Conservation (phyloP, 2,797 vertebrate species). For the Falco novaeseelandiae region DNA sequence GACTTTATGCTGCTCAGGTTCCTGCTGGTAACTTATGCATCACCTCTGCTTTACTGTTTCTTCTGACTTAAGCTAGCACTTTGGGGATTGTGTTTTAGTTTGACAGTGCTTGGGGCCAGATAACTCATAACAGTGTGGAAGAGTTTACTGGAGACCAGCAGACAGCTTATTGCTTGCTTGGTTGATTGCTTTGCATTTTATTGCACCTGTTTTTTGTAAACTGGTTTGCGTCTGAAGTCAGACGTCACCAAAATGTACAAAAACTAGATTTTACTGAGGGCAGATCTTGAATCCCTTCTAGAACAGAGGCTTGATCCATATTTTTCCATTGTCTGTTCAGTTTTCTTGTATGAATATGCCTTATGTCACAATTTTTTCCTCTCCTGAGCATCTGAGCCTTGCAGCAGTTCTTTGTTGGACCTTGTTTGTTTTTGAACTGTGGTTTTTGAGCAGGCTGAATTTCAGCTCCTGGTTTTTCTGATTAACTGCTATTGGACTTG, state of each 20-base stretch:
- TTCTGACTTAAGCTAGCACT: not conserved
- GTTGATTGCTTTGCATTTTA: slow-evolving; percentile 41
- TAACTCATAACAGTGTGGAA: not conserved
- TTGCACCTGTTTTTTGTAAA: slow-evolving; percentile 41
- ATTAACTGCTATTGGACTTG: not conserved
- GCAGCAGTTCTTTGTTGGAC: not conserved
- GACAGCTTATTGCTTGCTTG: slow-evolving; percentile 14
- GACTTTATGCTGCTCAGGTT: not conserved
- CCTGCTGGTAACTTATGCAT: not conserved
- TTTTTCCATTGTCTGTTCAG: not conserved
- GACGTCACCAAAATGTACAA: not conserved
- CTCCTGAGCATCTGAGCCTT: not conserved
- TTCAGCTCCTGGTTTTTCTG: not conserved
- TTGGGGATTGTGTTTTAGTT: not conserved
- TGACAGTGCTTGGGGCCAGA: not conserved
- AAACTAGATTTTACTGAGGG: not conserved
- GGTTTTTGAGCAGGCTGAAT: not conserved
- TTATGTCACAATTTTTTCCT: not conserved
- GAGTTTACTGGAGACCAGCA: not conserved
- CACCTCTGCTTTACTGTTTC: not conserved
- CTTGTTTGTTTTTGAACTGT: not conserved
- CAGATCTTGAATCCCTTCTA: not conserved
- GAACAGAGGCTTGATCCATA: not conserved
- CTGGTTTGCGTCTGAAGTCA: not conserved
- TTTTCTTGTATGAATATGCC: not conserved